These are phyloP conservation scores for Drosophila nasuta DNA, from an alignment of 1,140 invertebrate genomes.

Conservation along the genomic window DNA sequence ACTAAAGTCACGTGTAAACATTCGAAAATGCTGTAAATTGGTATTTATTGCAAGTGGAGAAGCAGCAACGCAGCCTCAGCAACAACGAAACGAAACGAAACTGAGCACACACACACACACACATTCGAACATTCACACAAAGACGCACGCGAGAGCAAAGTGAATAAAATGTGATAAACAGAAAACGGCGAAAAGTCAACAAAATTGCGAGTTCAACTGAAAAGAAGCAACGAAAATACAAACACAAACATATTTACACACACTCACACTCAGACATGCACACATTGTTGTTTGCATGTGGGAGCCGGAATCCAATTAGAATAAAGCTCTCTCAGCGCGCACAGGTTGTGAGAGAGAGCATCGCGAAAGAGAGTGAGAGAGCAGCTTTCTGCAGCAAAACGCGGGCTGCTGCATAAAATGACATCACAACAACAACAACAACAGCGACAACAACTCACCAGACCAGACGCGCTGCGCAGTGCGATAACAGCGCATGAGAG, in stretches of 20 bases:
- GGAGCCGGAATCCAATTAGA: slow-evolving; percentile 72
- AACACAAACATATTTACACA: not conserved
- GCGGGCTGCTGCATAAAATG: slow-evolving; percentile 44
- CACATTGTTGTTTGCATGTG: slow-evolving; percentile 36
- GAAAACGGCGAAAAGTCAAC: slow-evolving; percentile 70
- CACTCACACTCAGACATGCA: not conserved
- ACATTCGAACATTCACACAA: not conserved
- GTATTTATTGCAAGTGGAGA: slow-evolving; percentile 66
- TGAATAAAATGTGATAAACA: slow-evolving; percentile 65
- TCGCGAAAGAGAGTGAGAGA: slow-evolving; percentile 21
- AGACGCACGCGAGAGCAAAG: slow-evolving; percentile 29
- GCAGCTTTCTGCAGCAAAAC: slow-evolving; percentile 28
- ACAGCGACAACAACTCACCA: not conserved
- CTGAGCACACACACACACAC: slow-evolving; percentile 33
- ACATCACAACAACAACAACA: slow-evolving; percentile 49
- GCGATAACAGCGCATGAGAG: slow-evolving; percentile 50
- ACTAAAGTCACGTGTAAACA: slow-evolving; percentile 76
- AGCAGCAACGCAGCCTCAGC: slow-evolving; percentile 20
- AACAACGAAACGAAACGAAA: slow-evolving; percentile 42
- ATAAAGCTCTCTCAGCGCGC: slow-evolving; percentile 43
- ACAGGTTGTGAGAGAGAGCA: slow-evolving; percentile 18
- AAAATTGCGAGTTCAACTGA: slow-evolving; percentile 73
- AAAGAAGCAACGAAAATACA: slow-evolving; percentile 31
- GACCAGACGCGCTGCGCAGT: slow-evolving; percentile 30
- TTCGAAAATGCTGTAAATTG: slow-evolving; percentile 74